phyloP scores from a whole-genome alignment of 1,140 invertebrate genomes.

The Rhopalosiphum padi region DNA sequence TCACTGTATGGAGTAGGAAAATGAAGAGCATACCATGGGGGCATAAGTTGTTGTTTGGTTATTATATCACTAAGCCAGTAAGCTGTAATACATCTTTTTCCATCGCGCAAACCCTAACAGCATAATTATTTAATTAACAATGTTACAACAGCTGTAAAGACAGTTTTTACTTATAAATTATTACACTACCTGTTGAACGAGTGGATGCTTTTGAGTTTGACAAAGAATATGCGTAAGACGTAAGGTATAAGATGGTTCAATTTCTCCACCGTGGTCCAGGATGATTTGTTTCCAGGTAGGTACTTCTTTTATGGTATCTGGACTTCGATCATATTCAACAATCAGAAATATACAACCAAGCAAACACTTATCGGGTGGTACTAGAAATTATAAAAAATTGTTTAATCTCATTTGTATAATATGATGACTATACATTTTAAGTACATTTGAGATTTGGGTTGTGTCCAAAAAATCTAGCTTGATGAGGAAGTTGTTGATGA shows the following conservation, averaged over 20 bases:
- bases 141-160: not conserved
- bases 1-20: slow-evolving; percentile 76
- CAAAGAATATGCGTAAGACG: slow-evolving; percentile 91
- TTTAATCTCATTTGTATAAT: slow-evolving; percentile 58
- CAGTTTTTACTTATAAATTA: not conserved
- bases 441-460: slow-evolving; percentile 82
- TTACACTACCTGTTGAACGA: slow-evolving; percentile 77
- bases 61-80: slow-evolving; percentile 95
- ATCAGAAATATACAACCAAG: slow-evolving; percentile 92
- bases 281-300: slow-evolving; percentile 83
- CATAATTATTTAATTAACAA: not conserved
- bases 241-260: slow-evolving; percentile 82
- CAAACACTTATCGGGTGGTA: slow-evolving; percentile 87
- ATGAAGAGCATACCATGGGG: slow-evolving; percentile 92
- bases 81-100: slow-evolving; percentile 87
- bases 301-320: slow-evolving; percentile 69
- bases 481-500: slow-evolving; percentile 61
- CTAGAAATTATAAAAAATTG: slow-evolving; percentile 67
- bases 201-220: slow-evolving; percentile 85
- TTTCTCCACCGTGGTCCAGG: slow-evolving; percentile 85
- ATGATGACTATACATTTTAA: slow-evolving; percentile 59
- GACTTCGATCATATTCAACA: slow-evolving; percentile 74
- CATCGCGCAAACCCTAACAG: slow-evolving; percentile 75
- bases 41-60: slow-evolving; percentile 79
- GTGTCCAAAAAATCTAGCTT: slow-evolving; percentile 83